phyloP scores from a whole-genome alignment of 2,797 vertebrate genomes.

The Sparus aurata region DNA sequence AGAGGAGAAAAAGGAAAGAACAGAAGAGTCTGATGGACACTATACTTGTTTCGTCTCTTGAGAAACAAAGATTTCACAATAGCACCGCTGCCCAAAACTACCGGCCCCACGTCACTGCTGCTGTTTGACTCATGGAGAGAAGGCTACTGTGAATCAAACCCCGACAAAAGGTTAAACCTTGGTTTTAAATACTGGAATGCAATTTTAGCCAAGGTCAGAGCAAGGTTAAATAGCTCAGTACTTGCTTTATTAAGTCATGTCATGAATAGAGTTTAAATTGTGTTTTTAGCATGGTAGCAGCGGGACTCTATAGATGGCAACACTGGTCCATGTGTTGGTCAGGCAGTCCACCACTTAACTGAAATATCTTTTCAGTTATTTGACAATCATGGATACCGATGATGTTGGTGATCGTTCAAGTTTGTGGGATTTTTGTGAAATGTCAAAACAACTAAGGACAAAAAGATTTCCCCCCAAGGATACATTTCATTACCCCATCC shows the following conservation, averaged over 20 bases:
- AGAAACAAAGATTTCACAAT: conserved; percentile 57
- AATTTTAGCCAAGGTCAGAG: conserved; percentile 27
- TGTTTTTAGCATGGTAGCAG: not conserved
- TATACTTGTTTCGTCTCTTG: conserved; percentile 50
- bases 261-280: not conserved
- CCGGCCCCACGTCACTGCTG: conserved; percentile 21
- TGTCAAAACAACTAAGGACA: not conserved
- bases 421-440: not conserved
- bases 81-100: conserved; percentile 9
- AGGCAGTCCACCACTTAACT: not conserved
- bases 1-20: conserved; percentile 20
- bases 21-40: conserved; percentile 19
- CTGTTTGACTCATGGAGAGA: conserved; percentile 14
- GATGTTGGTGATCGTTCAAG: no score
- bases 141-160: conserved; percentile 33
- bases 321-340: not conserved
- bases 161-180: conserved; percentile 4
- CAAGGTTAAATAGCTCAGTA: not conserved
- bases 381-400: no score
- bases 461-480: no score
- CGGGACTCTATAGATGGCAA: not conserved
- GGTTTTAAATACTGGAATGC: conserved; percentile 7
- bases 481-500: no score
- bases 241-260: conserved; percentile 6
- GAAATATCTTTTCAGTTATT: no score